Base-by-base conservation (phyloP, 2,888 invertebrate species). In the Lepas anatifera region DNA sequence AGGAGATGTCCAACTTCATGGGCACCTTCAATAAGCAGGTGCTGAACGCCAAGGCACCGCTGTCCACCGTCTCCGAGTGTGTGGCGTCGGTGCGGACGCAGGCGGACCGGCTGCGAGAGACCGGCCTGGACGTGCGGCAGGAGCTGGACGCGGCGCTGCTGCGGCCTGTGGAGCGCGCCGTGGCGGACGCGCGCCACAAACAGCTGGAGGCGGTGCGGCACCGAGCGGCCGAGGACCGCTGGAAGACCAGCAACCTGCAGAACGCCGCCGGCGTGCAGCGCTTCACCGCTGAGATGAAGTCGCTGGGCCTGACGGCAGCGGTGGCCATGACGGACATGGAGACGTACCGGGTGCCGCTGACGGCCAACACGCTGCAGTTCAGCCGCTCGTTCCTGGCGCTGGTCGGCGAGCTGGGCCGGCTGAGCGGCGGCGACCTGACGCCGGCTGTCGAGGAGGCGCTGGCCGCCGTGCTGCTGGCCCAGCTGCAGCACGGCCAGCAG, bases 91-190 rank as follows among this genome's bases (percentile, higher is more conserved):
- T 63, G 25, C 43, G 29, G 43, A 13, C 64, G 71, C 89, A 90
- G 76, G 90, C 90, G 76, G 83, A 84, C 76, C 77, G 85, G 84
- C 77, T 87, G 68, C 81, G 82, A 69, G 81, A 81, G 35, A 82
- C 85, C 73, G 97, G 97, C 1, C 84, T 98, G 76, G 97, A 98
- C 82, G 83, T 98, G 71, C 87, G 90, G 74, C 97, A 95, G 80
- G 91, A 93, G 78, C 84, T 98, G 76, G 92, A 96, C 78, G 90
- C 91, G 35, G 86, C 92, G 73, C 81, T 98, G 71, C 84, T 92
- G 73, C 85, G 85, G 18, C 89, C 92, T 0, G 82, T 94, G 68
- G 87, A 86, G 63, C 86, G 87, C 80, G 87, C 89, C 32, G 81
- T 95, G 71, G 84, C 84, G 75, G 92, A 92, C 76, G 87, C 89